A percentile compares a stretch with the other conserved stretches of the same genome.
phyloP scores from a whole-genome alignment of 2,113 vertebrate species.

The Mixornis gularis region DNA sequence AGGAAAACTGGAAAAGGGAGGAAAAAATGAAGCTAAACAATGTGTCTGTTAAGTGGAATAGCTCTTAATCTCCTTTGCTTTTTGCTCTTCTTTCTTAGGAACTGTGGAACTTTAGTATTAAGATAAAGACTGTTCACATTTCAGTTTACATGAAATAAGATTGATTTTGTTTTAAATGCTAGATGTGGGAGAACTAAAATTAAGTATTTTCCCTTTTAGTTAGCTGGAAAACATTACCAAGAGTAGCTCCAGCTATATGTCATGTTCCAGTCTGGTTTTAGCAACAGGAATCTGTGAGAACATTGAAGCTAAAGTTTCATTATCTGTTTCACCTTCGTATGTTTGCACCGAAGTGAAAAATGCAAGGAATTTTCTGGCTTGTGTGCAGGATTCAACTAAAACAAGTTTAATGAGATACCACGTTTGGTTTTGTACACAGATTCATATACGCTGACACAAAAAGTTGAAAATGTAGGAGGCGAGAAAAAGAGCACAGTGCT shows the following conservation, averaged over 20 bases:
- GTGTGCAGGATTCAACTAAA: not conserved
- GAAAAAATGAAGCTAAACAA: not conserved
- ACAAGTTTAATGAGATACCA: slow-evolving; percentile 18
- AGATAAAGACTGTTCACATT: not conserved
- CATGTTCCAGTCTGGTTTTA: not conserved
- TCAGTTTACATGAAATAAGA: slow-evolving; percentile 9
- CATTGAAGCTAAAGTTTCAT: not conserved
- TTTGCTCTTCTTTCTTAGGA: not conserved
- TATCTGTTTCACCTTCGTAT: slow-evolving; percentile 38
- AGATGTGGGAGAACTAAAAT: not conserved
- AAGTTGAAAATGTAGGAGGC: not conserved
- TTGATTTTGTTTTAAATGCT: slow-evolving; percentile 7
- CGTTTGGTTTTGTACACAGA: not conserved
- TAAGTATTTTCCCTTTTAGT: not conserved
- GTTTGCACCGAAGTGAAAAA: slow-evolving; percentile 46
- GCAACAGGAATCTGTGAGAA: not conserved
- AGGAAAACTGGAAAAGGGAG: not conserved
- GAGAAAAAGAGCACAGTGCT: not conserved
- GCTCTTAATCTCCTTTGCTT: not conserved
- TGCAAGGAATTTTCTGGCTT: slow-evolving; percentile 61
- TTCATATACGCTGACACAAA: not conserved
- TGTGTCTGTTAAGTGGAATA: not conserved
- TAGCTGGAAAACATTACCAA: not conserved
- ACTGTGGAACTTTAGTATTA: not conserved
- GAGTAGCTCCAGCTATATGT: not conserved